Evolutionary conservation across 2,888 invertebrate species (phyloP), one percentile per base, ranked within the genome.

Genomic region (Lasioglossum zephyrum): DNA sequence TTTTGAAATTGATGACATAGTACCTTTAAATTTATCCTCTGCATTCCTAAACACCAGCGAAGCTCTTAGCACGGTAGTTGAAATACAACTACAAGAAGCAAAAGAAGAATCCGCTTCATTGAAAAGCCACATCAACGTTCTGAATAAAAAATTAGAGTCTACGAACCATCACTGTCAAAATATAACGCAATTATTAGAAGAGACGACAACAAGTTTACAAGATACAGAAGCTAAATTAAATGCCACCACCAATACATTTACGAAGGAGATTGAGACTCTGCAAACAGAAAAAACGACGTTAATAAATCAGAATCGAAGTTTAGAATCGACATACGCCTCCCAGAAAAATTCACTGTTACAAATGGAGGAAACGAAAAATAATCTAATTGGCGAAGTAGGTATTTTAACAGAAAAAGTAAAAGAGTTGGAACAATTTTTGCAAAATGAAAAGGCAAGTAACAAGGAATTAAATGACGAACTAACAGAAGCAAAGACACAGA

Each of bases 91-190:
- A 6, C 94, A 94, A 88, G 95, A 94, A 85, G 92, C 95, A 0
- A 95, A 95, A 91, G 92, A 93, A 60, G 94, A 95, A 87, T 89
- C 92, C 9, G 81, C 85, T 5, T 84, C 80, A 11, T 78, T 94
- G 36, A 89, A 92, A 87, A 91, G 90, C n/a, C 92, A 97, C 94
- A 91, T 96, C 39, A 96, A 96, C 13, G 96, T 96, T 81, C 92
- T 96, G 49, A 90, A 90, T 77, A 77, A 82, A 41, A 85, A 89
- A 66, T 73, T 92, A 3, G 66, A 84, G 70, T 39, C 63, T 22
- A 72, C 69, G 1, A 81, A 11, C 13, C 53, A 73, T 22, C 76
- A 89, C 39, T 39, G 86, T 31, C 47, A 84, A 63, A 18, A 60
- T 73, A 31, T 76, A 13, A 63, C 44, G 8, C 31, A 88, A 60